Evolutionary conservation across 2,797 vertebrate species (phyloP), one percentile per base, ranked within the genome.

Genomic region (Synanceia verrucosa): DNA sequence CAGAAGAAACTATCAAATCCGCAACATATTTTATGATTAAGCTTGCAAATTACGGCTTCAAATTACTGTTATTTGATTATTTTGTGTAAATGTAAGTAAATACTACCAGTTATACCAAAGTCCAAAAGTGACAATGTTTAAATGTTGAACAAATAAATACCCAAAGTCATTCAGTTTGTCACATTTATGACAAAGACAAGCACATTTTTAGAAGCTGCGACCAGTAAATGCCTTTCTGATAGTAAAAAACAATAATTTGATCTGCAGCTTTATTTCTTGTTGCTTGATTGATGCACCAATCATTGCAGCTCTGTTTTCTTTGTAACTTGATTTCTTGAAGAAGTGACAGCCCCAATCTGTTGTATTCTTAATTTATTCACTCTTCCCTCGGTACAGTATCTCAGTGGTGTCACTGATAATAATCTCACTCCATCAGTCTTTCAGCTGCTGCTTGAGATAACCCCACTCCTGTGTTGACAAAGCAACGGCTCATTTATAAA

Each of bases 401-500:
- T 47, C 55, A 47, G 9, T 33, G 73, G 73, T 79, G 77, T 87
- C 81, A 74, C 83, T 86, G 90, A 91, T 90, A 87, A 82, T 78
- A 78, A 93, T 89, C 91, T 90, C 64, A 14, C 74, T 70, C 79
- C 83, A 88, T 89, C 82, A 83, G 65, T 89, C 90, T 84, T 83
- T 88, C 84, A 87, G 76, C 80, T 77, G 76, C 84, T 83, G 87
- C 83, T 88, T 84, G 82, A 88, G 80, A 91, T 87, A 89, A 88
- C 82, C 82, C 63, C 70, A 70, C 75, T 88, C 70, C 77, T 63
- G 57, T 89, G 87, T 90, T 90, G 86, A 91, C 90, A 91, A 92
- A 91, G 91, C 82, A 84, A 83, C 48, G 81, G 83, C 89, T 90
- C 91, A 88, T 91, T 90, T 89, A 85, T 88, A 86, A 90, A 83